Evolutionary conservation across 2,888 invertebrate species (phyloP), one percentile per base, ranked within the genome.

Genomic region (Pantelozetes paolii): DNA sequence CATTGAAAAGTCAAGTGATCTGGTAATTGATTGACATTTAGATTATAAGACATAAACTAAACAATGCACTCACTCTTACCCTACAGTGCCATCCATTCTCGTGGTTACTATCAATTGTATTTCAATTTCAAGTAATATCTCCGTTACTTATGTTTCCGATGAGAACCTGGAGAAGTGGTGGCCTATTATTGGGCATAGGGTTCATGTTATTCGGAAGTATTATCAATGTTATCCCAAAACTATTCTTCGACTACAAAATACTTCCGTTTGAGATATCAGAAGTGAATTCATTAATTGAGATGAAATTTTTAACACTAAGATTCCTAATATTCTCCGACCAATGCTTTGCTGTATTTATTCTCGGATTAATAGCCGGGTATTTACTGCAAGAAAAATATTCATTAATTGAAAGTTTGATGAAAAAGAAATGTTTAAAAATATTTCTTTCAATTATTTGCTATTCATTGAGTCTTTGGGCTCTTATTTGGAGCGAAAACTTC

Each of bases 401-500:
- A 15, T 45, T 45, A 6, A 18, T 36, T 36, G 6, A 15, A 2
- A 57, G 15, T 9, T 1, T 30, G 57, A 57, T 28, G 1, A 30
- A 26, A n/a, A 50, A 15, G 11, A 54, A 54, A 26, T 23, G 8
- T 1, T 9, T 26, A 1, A 54, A 26, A 1, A 1, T 23, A 1
- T 20, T 67, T 6, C 8, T 20, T 5, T 1, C 69, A 45, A 69
- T 45, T 6, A 8, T 69, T 15, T 45, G 69, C 18, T 28, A 18
- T 18, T 28, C 18, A 9, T 15, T 45, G 28, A 42, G 48, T 11
- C 1, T 70, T 20, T 50, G 57, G 9, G 32, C 40, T 1, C 20
- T 71, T 15, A 30, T 18, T 40, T 74, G 74, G 74, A 70, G 71
- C 48, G 74, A 74, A 59, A 30, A 54, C 48, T 74, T 74, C 57